Evolutionary conservation across 1,140 invertebrate species (phyloP), one percentile per base, ranked within the genome.

Genomic region (Phortica variegata): DNA sequence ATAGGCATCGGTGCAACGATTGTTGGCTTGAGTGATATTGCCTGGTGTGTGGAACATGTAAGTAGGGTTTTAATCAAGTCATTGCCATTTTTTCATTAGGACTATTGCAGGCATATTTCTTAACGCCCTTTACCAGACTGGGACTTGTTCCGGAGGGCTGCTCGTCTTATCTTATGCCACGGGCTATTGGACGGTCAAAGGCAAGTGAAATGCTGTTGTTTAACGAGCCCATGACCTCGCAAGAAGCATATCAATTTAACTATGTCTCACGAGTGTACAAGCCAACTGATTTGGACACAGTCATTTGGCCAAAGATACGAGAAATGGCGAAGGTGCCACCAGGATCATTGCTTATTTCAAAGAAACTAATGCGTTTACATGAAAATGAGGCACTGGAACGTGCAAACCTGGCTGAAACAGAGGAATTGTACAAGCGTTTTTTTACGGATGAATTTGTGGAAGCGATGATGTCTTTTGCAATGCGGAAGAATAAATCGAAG

Each of bases 1-100:
- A 85, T 97, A 57, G 96, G 96, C 33, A 87, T 98, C 54, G 86
- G 86, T 39, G 85, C 87, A 2, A 97, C 95, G 3, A 85, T 87
- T 1, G 77, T 95, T 31, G 85, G 84, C 3, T 78, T 98, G 1
- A 95, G 86, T 81, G 95, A 98, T 82, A 80, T 89, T 40, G 86
- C 95, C 18, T 95, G 91, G 80, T 89, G 91, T 39, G 85, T 86
- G 9, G 85, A 93, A 49, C 85, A 75, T 58, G 85, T 84, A 69
- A 56, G 34, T 51, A 12, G 18, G 7, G 21, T 2, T 21, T 17
- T 10, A 13, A 9, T 10, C 5, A 13, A 37, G 13, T 36, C 16
- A 19, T 0, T 32, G 6, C 9, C 9, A 12, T 42, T n/a, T 2
- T 3, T 15, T 18, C 0, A 13, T 29, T n/a, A 6, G 21, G n/a